Base-by-base conservation (phyloP, 2,888 invertebrate species). In the Leptarthrus brevirostris region DNA sequence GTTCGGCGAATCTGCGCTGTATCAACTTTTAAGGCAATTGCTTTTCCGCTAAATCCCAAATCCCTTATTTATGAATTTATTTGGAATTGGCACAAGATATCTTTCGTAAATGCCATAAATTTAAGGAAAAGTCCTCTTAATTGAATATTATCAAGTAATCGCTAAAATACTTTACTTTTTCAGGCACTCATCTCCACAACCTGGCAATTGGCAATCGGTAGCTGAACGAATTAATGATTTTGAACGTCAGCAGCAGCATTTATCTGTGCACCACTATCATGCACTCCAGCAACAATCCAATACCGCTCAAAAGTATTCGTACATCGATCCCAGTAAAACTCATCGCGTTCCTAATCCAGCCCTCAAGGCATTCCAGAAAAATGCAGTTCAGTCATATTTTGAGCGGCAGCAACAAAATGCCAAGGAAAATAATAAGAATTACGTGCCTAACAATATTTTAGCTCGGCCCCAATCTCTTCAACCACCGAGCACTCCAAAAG, bases 281-380 rank as follows among this genome's bases (percentile, higher is more conserved):
- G 70, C 66, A 3, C 64, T 64, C 87, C 77, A 87, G 88, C 76
- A 86, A 82, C 78, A 87, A 76, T 78, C 86, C 36, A 87, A 87
- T 79, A 83, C 83, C 73, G 86, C 52, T 86, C 87, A 83, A 79
- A 88, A 89, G 78, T 91, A 90, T 80, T 88, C 90, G 2, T 92
- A 90, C 80, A 83, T 92, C 77, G 92, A 92, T 80, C 91, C 92
- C 1, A 91, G 90, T 64, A 93, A 92, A 82, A 90, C 89, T 75
- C 91, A 91, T 81, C 87, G 90, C 76, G 88, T 92, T 34, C 89
- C 92, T 26, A 90, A 90, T 81, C 87, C 92, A 6, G 91, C 93
- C 0, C 83, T 94, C 30, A 94, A 93, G 83, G 92, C 92, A 12
- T 91, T 93, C 75, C 94, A 94, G 81, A 93, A 94, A 85, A 92